Evolutionary conservation across 2,888 invertebrate genomes (phyloP).

Genomic region (Drosophila prostipennis): DNA sequence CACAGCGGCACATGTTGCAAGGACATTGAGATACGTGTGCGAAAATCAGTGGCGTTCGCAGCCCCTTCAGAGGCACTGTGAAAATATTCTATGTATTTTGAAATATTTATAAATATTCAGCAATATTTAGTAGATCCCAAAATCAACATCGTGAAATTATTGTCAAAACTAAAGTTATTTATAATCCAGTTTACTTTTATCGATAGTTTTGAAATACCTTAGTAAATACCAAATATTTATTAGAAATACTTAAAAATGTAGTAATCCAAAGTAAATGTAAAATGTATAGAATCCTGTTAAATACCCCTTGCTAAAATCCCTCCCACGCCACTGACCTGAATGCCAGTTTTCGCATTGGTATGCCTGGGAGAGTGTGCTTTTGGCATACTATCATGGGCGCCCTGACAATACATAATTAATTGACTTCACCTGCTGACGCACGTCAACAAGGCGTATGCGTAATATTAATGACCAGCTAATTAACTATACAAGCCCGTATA

Average conservation of each 20-base stretch:
- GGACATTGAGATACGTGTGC: constrained; percentile 37
- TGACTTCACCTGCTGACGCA: constrained; percentile 59
- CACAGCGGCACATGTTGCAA: constrained; percentile 61
- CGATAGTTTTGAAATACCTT: too few relatives aligned
- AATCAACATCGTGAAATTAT: too few relatives aligned
- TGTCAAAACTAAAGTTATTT: too few relatives aligned
- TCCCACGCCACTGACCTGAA: not conserved
- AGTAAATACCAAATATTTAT: too few relatives aligned
- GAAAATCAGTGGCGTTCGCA: constrained; percentile 9
- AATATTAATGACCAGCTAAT: constrained; percentile 75
- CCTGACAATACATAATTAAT: constrained; percentile 72
- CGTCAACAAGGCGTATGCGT: constrained; percentile 67
- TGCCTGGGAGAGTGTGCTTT: constrained; percentile 21
- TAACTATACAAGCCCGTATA: constrained; percentile 45
- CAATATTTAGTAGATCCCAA: too few relatives aligned
- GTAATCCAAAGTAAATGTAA: not conserved
- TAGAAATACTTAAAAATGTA: too few relatives aligned
- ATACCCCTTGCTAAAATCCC: not conserved
- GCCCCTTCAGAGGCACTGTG: not conserved
- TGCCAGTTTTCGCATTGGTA: not conserved
- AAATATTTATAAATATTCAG: too few relatives aligned
- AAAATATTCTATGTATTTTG: too few relatives aligned
- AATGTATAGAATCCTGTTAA: not conserved
- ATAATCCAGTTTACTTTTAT: too few relatives aligned
- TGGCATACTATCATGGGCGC: constrained; percentile 42